Evolutionary conservation across 2,797 vertebrate species (phyloP).

Genomic region (Periophthalmus magnuspinnatus): DNA sequence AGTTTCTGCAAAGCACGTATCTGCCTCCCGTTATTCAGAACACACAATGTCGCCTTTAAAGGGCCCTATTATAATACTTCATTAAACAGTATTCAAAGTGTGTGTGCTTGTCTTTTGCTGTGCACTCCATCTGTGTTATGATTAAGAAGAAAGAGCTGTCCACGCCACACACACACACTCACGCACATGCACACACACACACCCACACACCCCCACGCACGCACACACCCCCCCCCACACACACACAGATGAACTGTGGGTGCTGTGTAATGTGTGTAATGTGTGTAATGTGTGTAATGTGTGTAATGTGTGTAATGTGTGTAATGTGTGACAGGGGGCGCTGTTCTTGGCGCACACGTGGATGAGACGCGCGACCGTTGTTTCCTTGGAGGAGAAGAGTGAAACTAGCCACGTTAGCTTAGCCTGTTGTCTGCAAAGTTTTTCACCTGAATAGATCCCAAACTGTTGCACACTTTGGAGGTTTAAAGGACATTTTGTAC

Average conservation of each 20-base stretch:
- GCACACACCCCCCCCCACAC: too few relatives aligned
- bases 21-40: too few relatives aligned
- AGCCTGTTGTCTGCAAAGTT: neutral
- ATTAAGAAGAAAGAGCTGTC: neutral
- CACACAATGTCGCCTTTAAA: too few relatives aligned
- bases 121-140: too few relatives aligned
- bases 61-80: too few relatives aligned
- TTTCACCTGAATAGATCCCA: too few relatives aligned
- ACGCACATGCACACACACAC: too few relatives aligned
- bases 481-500: neutral
- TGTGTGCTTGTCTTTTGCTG: neutral
- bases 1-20: too few relatives aligned
- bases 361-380: neutral
- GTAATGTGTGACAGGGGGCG: neutral
- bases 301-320: too few relatives aligned
- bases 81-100: too few relatives aligned
- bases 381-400: neutral
- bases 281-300: neutral
- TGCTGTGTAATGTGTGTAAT: neutral
- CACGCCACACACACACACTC: too few relatives aligned
- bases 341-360: constrained; percentile 1
- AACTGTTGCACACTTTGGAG: neutral
- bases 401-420: neutral
- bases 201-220: too few relatives aligned
- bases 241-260: neutral